Evolutionary conservation across 2,888 invertebrate species (phyloP).

Genomic region (Limnephilus auricula): DNA sequence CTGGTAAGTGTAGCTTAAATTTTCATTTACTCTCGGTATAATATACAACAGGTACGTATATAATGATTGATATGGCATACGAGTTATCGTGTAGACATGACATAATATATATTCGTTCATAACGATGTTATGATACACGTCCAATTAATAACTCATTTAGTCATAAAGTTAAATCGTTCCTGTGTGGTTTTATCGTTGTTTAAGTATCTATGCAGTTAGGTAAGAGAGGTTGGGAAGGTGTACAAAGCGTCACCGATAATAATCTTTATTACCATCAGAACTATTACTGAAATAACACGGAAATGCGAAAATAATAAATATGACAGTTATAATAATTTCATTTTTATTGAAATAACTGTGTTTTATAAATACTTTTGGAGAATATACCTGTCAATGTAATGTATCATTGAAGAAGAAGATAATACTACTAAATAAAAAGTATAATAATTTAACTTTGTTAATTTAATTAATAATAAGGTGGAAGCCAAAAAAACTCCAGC

Average conservation of each 20-base stretch:
- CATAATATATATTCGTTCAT: not conserved
- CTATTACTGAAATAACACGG: not conserved
- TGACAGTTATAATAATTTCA: not conserved
- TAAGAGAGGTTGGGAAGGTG: not conserved
- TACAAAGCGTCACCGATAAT: not conserved
- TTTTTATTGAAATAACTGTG: too few species aligned
- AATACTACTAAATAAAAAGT: too few species aligned
- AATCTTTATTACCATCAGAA: not conserved
- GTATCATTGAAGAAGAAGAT: too few species aligned
- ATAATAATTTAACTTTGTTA: too few species aligned
- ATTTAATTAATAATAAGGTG: too few species aligned
- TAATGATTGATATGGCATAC: not conserved
- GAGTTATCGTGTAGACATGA: not conserved
- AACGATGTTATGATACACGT: not conserved
- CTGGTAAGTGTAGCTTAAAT: too few species aligned
- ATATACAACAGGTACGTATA: not conserved
- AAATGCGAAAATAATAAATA: not conserved
- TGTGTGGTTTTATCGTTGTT: not conserved
- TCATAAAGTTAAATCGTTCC: not conserved
- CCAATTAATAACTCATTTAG: not conserved
- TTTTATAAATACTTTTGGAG: too few species aligned
- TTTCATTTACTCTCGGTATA: not conserved
- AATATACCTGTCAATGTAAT: too few species aligned
- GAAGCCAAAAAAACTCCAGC: too few species aligned
- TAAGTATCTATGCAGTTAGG: not conserved